These are phyloP conservation scores for Chelonus insularis DNA, from an alignment of 1,140 invertebrate species.

Conservation along the genomic window DNA sequence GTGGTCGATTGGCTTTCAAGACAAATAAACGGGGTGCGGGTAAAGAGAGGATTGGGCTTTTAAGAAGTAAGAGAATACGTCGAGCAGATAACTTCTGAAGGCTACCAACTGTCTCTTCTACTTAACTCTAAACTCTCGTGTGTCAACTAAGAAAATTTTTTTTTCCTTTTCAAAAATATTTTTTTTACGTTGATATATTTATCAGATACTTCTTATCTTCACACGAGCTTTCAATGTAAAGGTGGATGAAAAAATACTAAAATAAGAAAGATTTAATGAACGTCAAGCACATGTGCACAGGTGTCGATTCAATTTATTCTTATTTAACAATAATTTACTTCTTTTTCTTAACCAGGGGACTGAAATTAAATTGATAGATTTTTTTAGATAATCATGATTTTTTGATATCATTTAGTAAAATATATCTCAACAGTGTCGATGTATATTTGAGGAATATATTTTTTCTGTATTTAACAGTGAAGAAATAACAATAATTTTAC, in stretches of 20 bases:
- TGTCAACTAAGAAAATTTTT: neutral
- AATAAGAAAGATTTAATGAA: conserved; percentile 16
- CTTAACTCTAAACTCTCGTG: neutral
- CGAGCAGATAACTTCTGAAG: conserved; percentile 8
- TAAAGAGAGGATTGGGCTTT: neutral
- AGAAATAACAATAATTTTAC: too few species aligned
- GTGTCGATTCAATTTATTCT: conserved; percentile 21
- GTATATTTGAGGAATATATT: too few species aligned
- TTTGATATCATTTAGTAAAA: too few species aligned
- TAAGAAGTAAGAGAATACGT: neutral
- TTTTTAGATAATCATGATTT: too few species aligned
- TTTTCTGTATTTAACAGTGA: too few species aligned
- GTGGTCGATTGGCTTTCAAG: conserved; percentile 47
- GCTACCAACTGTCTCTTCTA: conserved; percentile 7
- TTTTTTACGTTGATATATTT: neutral
- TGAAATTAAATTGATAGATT: too few species aligned
- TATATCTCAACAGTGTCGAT: too few species aligned
- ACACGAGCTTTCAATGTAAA: neutral
- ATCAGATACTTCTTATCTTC: neutral
- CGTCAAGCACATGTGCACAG: conserved; percentile 23
- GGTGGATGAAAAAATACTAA: conserved; percentile 5
- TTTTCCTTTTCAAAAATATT: neutral
- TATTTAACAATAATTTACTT: conserved; percentile 7
- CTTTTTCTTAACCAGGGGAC: too few species aligned
- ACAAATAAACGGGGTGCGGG: conserved; percentile 41